Base-by-base conservation (phyloP, 2,797 vertebrate genomes). In the Chaenodraco wilsoni region DNA sequence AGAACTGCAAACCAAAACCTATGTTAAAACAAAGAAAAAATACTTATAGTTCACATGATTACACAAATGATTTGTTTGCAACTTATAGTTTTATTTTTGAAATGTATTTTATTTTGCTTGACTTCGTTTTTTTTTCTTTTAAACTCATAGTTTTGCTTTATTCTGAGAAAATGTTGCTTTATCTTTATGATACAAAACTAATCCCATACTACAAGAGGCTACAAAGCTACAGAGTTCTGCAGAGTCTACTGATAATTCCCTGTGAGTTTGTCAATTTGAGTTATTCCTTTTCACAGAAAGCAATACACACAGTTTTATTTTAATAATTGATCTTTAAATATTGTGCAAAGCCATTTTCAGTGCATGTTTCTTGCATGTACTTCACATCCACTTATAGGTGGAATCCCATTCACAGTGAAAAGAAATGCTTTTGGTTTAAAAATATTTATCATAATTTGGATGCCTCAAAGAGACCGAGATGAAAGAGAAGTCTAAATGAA, bases 401-500 rank as follows among this genome's bases (percentile, higher is more conserved):
- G 27, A 56, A 48, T 37, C 11, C 13, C 48, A 57, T 27, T 63
- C 5, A 33, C 17, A 57, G 52, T 56, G 49, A 16, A 21, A 69
- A 71, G 63, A 27, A 27, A 27, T 27, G 27, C 27, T 27, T 27
- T 27, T 27, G 27, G 27, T 27, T 27, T 5, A 27, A 27, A 27
- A 5, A 27, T 27, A 27, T 27, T 27, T 27, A 27, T 62, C 33
- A 31, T 40, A 33, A 44, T 63, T 65, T 48, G 7, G 43, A 46
- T 62, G 50, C 74, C 43, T 85, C 59, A 68, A 66, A 76, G 63
- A 79, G 33, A 65, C 2, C 7, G 44, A 61, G 73, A 84, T 81
- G n/a, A 88, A 83, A 84, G 73, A 76, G 65, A 82, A 87, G 72
- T 23, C 3, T 49, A 23, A 65, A 85, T 31, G 46, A 67, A 70